phyloP scores from a whole-genome alignment of 2,113 vertebrate genomes.

The Fulica atra region DNA sequence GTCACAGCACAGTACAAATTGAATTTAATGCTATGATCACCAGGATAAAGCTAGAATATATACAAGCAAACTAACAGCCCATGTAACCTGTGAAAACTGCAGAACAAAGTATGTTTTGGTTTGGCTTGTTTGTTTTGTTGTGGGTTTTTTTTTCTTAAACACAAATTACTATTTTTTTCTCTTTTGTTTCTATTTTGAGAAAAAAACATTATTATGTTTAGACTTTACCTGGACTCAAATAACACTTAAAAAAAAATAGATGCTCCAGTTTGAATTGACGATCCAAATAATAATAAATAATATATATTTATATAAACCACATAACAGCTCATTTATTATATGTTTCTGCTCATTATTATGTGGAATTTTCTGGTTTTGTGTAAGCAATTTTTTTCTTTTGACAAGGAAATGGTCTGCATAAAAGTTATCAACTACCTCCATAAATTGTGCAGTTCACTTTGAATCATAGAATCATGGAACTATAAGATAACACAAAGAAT shows the following conservation, averaged over 20 bases:
- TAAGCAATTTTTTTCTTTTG: not conserved
- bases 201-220: not conserved
- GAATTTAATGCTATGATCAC: not conserved
- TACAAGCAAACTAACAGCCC: not conserved
- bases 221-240: not conserved
- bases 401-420: rapidly evolving
- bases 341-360: too few species aligned
- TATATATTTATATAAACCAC: not conserved
- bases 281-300: not conserved
- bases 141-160: too few species aligned
- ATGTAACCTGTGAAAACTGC: not conserved
- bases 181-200: not conserved
- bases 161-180: not conserved
- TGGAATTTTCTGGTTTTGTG: not conserved
- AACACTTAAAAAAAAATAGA: not conserved
- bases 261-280: not conserved
- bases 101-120: not conserved
- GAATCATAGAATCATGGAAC: too few species aligned
- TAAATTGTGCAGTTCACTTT: not conserved
- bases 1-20: not conserved
- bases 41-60: not conserved
- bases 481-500: not conserved
- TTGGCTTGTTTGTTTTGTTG: not conserved
- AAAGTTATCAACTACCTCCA: not conserved
- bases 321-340: too few species aligned